phyloP scores from a whole-genome alignment of 2,113 vertebrate genomes.

The Circaetus cinerascens region DNA sequence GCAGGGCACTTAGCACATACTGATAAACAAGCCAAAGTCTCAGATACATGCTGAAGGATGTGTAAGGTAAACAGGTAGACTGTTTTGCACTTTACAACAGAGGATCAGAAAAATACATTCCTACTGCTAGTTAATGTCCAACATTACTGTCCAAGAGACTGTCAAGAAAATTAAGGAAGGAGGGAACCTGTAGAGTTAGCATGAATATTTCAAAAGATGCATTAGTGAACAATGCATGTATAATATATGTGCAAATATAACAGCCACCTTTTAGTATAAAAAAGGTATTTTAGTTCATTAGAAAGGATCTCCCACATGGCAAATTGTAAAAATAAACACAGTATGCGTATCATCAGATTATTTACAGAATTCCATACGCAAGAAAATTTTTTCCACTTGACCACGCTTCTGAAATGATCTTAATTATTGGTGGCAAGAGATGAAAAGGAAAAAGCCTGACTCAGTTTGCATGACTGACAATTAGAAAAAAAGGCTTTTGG shows the following conservation, averaged over 20 bases:
- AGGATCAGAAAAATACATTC: background rate
- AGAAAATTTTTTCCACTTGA: background rate
- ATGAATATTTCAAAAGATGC: background rate
- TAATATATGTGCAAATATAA: background rate
- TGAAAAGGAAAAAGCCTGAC: conserved; percentile 20
- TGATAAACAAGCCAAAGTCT: background rate
- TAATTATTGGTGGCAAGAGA: conserved; percentile 26
- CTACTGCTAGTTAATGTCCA: background rate
- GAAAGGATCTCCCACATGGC: background rate
- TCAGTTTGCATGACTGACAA: conserved; percentile 7
- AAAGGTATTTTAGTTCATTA: background rate
- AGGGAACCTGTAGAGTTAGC: background rate
- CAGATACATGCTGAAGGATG: background rate
- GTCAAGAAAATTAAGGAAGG: background rate
- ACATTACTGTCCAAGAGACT: background rate
- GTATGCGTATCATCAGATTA: background rate
- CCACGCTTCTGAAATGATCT: background rate
- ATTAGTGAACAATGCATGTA: background rate
- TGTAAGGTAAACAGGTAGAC: background rate
- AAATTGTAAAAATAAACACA: background rate
- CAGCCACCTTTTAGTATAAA: background rate
- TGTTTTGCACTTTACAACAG: background rate
- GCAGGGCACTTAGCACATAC: background rate
- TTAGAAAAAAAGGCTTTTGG: conserved; percentile 2
- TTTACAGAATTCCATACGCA: background rate